Conservation (phyloP, 1,140 invertebrate species). For the Trachymyrmex cornetzi region DNA sequence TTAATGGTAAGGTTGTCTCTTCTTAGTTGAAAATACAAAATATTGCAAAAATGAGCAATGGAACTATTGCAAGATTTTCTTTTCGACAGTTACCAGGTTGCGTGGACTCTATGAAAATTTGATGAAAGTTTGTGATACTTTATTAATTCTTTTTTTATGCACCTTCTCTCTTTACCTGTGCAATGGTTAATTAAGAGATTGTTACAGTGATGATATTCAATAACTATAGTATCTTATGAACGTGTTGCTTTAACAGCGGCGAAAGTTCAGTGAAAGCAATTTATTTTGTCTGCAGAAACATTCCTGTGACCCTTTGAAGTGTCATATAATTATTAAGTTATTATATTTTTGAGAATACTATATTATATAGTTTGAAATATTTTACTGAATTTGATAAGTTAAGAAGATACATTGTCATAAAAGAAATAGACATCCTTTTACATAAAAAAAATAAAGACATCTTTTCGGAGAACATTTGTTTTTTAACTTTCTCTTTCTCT, state of each 20-base stretch:
- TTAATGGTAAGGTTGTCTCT: background rate
- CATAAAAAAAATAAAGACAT: slow-evolving; percentile 38
- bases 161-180: background rate
- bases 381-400: slow-evolving; percentile 1
- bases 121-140: background rate
- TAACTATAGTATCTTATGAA: background rate
- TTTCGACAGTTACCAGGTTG: background rate
- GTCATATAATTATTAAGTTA: slow-evolving; percentile 1
- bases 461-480: background rate
- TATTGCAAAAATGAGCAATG: background rate
- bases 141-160: background rate
- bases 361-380: background rate
- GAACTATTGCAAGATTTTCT: background rate
- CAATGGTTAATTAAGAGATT: slow-evolving; percentile 19
- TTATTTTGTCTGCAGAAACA: background rate
- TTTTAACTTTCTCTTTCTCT: background rate
- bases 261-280: background rate
- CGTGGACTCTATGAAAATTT: background rate
- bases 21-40: background rate
- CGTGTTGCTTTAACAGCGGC: background rate
- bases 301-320: slow-evolving; percentile 7
- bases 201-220: slow-evolving; percentile 6
- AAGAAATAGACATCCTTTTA: slow-evolving; percentile 44
- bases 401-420: background rate
- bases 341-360: background rate